A percentile compares a stretch with the other conserved stretches of the same genome.
These are phyloP conservation scores for Agrochola lota DNA, from an alignment of 2,888 invertebrate species.

Conservation along the genomic window DNA sequence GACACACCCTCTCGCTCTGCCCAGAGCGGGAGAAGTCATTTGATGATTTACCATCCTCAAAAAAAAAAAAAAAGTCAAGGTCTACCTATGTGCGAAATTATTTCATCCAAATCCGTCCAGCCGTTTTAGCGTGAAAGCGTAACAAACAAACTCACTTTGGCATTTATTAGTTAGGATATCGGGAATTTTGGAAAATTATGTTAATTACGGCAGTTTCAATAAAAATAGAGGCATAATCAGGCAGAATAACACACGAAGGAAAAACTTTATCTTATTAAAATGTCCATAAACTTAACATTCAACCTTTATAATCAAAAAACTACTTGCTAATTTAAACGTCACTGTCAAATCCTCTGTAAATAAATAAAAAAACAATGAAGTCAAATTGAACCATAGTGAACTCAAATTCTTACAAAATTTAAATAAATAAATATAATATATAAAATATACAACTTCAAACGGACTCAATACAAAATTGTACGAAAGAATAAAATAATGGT, in stretches of 20 bases:
- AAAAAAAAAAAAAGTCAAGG: no score
- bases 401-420: constrained; percentile 42
- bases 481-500: constrained; percentile 48
- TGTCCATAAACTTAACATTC: constrained; percentile 37
- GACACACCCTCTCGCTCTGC: no score
- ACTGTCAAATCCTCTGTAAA: constrained; percentile 48
- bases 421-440: constrained; percentile 30
- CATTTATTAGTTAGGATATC: no score
- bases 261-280: neutral
- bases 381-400: constrained; percentile 33
- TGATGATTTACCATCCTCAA: no score
- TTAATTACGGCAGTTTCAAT: neutral
- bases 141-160: no score
- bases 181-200: no score
- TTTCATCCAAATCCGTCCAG: no score
- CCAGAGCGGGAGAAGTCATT: no score
- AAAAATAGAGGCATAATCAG: neutral
- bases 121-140: no score
- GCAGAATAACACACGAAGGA: neutral
- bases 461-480: constrained; percentile 20
- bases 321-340: constrained; percentile 29
- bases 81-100: no score
- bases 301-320: constrained; percentile 28
- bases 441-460: constrained; percentile 28
- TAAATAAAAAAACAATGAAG: constrained; percentile 53